Conservation (phyloP, 2,888 invertebrate species). For the Euzophera pinguis region DNA sequence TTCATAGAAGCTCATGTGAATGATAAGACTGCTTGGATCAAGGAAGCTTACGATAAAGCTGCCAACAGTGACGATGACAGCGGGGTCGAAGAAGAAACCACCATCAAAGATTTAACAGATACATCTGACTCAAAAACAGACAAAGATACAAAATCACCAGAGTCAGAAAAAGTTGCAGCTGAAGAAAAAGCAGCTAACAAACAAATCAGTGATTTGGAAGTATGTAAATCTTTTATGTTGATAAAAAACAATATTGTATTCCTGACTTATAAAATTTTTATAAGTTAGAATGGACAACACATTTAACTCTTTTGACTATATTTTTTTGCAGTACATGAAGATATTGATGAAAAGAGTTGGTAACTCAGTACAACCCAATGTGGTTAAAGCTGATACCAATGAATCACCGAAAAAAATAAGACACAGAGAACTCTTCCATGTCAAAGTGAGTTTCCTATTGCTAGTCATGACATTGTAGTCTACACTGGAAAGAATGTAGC, state of each 20-base stretch:
- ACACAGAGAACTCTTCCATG: constrained; percentile 62
- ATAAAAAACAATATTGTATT: no score
- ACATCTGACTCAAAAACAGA: constrained; percentile 30
- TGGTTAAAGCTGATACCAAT: constrained; percentile 36
- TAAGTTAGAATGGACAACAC: no score
- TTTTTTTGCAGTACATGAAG: constrained; percentile 84
- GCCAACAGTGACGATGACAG: constrained; percentile 54
- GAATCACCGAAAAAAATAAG: constrained; percentile 56
- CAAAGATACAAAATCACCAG: not conserved
- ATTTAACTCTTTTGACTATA: no score
- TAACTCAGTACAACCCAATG: constrained; percentile 25
- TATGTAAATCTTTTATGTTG: constrained; percentile 34
- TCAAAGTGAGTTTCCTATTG: constrained; percentile 49
- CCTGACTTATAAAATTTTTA: no score
- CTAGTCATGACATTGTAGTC: no score
- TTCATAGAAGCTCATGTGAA: constrained; percentile 91
- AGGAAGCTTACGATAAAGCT: constrained; percentile 54
- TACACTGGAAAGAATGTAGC: no score
- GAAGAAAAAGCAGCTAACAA: constrained; percentile 83
- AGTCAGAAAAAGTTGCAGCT: constrained; percentile 27
- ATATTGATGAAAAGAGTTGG: constrained; percentile 79
- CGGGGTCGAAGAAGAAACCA: constrained; percentile 47
- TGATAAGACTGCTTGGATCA: constrained; percentile 63
- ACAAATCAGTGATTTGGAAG: constrained; percentile 88
- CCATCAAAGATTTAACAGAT: constrained; percentile 26